Evolutionary conservation across 1,140 invertebrate species (phyloP), one percentile per base, ranked within the genome.

Genomic region (Bilobella aurantiaca): DNA sequence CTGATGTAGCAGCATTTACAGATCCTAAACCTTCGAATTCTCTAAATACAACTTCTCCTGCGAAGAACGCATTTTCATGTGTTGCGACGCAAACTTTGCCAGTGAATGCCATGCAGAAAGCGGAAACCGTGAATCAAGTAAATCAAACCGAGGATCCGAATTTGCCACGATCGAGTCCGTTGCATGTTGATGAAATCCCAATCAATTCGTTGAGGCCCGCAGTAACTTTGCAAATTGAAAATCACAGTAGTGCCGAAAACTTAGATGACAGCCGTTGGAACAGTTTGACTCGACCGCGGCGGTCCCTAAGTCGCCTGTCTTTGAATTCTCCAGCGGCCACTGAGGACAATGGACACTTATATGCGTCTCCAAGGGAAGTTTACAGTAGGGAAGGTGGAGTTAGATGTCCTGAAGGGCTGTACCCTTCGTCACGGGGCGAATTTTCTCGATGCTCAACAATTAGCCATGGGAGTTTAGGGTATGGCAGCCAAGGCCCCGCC

Each of bases 401-500:
- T 12, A 57, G 12, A 57, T 23, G 23, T 23, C n/a, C 53, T 57
- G 53, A 23, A 59, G 28, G 58, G 28, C 37, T n/a, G n/a, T 42
- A 42, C 37, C 37, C 37, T n/a, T 59, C 31, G 25, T 29, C 27
- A 32, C 3, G 5, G 3, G 61, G 37, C 18, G 61, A 53, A 28
- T 63, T 46, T 5, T 63, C 61, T 21, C 21, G 61, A 16, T 63
- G 61, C 23, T 58, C 63, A 8, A 37, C 53, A 3, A 21, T 64
- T 3, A 31, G 53, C 21, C 53, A 29, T 30, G 53, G 30, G 8
- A 63, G 61, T 27, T 31, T 63, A 30, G 61, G 61, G 2, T 63
- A 63, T 21, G 63, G 53, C 34, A 64, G 63, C 49, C 63, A 64
- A 59, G 56, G 63, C 23, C 63, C 46, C 8, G 16, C 2, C 3